Percentiles rank a stretch among this genome's conserved stretches.
Evolutionary conservation across 2,888 invertebrate species (phyloP).

Genomic region (Sesia apiformis): DNA sequence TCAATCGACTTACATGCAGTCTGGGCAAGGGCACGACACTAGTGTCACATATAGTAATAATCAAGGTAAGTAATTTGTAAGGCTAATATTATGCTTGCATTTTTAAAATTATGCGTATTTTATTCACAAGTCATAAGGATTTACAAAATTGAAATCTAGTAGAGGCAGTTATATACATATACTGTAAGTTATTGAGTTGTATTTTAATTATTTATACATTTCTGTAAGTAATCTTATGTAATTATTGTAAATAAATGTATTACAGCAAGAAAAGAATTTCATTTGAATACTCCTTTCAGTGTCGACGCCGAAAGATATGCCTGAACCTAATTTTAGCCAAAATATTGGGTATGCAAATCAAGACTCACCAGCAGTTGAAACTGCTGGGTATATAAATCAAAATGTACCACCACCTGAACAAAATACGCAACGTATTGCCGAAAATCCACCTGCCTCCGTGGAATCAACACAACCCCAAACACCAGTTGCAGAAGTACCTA

Average conservation of each 20-base stretch:
- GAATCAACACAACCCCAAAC: background rate
- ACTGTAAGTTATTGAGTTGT: no score
- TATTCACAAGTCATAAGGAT: no score
- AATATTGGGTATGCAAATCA: conserved; percentile 7
- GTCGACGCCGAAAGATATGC: conserved; percentile 38
- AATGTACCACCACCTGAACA: background rate
- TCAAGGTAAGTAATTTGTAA: conserved; percentile 52
- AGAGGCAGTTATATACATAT: no score
- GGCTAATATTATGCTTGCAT: background rate
- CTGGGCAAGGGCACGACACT: conserved; percentile 36
- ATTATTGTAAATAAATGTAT: no score
- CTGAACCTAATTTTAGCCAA: conserved; percentile 23
- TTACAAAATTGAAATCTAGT: no score
- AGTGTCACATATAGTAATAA: conserved; percentile 44
- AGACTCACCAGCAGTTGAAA: conserved; percentile 8
- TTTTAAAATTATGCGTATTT: conserved; percentile 7
- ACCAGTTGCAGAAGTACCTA: conserved; percentile 4
- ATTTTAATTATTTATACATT: no score
- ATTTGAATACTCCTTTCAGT: conserved; percentile 55
- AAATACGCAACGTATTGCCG: background rate
- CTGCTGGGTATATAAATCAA: conserved; percentile 1
- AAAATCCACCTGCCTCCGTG: background rate
- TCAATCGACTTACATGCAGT: conserved; percentile 57
- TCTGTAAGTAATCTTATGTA: no score
- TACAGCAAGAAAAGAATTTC: conserved; percentile 19